These are phyloP conservation scores for Idaea biselata DNA, from an alignment of 2,888 invertebrate genomes.

Conservation along the genomic window DNA sequence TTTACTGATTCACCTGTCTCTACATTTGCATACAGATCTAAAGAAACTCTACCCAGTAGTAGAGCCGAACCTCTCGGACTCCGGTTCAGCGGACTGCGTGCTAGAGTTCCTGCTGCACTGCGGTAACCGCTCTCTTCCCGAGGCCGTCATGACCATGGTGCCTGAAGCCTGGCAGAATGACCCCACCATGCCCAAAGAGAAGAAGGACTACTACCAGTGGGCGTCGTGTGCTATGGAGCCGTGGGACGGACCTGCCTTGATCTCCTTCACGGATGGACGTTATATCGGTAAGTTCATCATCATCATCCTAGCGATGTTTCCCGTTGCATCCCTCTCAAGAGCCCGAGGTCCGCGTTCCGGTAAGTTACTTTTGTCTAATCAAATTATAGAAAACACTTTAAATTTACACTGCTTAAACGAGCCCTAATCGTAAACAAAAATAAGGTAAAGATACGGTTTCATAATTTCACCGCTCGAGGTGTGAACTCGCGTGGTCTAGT, in stretches of 20 bases:
- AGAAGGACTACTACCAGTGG: slow-evolving; percentile 98
- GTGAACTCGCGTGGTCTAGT: no score
- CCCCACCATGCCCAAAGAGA: slow-evolving; percentile 93
- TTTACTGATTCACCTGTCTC: neutral
- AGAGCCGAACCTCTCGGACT: slow-evolving; percentile 98
- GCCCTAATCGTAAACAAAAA: no score
- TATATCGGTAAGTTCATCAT: no score
- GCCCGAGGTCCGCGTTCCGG: no score
- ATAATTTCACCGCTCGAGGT: no score
- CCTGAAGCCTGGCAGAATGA: slow-evolving; percentile 99
- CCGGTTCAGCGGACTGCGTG: slow-evolving; percentile 98
- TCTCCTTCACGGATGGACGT: slow-evolving; percentile 98
- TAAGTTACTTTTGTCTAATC: slow-evolving; percentile 22
- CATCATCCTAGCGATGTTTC: no score
- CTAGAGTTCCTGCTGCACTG: slow-evolving; percentile 97
- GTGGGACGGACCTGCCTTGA: slow-evolving; percentile 98
- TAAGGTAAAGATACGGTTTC: no score
- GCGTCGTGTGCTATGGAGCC: slow-evolving; percentile 99
- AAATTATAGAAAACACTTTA: neutral
- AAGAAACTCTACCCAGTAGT: slow-evolving; percentile 97
- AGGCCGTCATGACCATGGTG: slow-evolving; percentile 99
- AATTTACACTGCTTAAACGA: no score
- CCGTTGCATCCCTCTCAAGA: no score
- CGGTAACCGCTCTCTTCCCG: slow-evolving; percentile 94
- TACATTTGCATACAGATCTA: slow-evolving; percentile 72